Base-by-base conservation (phyloP, 2,888 invertebrate species). In the Yponomeuta malinellus region DNA sequence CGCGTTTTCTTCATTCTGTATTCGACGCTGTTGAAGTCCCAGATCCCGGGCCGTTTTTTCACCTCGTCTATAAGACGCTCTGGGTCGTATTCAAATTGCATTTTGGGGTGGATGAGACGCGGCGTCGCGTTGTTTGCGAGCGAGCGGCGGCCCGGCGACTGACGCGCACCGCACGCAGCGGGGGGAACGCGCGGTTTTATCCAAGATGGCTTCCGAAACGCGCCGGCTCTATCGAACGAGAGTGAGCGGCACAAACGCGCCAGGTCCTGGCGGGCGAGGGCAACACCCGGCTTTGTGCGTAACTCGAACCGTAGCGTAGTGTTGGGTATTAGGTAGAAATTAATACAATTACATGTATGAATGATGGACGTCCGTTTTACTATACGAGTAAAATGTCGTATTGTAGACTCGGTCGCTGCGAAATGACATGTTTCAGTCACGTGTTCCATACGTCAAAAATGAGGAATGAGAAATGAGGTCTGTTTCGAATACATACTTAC, bases 61-160 rank as follows among this genome's bases (percentile, higher is more conserved):
- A 92, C 85, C 75, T 89, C 90, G 52, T 87, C 83, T 70, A 92
- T 91, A 3, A 92, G 80, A 15, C 81, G 78, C 73, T 90, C 90
- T 0, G 91, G 90, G 70, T 91, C 91, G 76, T 89, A 92, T 83
- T 91, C 92, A 72, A 89, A 90, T 75, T 90, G 88, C 85, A 90
- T 88, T 10, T 74, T 77, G 67, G 73, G 73, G 64, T 66, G 52
- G 29, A 12, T 67, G 10, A 48, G 70, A 71, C 71, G 73, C 70
- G 72, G 76, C 77, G 76, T 76, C 52, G 72, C 65, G 65, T 65
- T 43, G 37, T 43, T 29, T 67, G 1, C 52, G 31, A 33, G 48
- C 68, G 68, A 80, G 88, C 87, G 83, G 79, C 78, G 81, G 83
- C 77, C 82, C 84, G 81, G 83, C 85, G 87, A 90, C 90, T 90